phyloP scores from a whole-genome alignment of 1,140 invertebrate species.

The Delia radicum region DNA sequence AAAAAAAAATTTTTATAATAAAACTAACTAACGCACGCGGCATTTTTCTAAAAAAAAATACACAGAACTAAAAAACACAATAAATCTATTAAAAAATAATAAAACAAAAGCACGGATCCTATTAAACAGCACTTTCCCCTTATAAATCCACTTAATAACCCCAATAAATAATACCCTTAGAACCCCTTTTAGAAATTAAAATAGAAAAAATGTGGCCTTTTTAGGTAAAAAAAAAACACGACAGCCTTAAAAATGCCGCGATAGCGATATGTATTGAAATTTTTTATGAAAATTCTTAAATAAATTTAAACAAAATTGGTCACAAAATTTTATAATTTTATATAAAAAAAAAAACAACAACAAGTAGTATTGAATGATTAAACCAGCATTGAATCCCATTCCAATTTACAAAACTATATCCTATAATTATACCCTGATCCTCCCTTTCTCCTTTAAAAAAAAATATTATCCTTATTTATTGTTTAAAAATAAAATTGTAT shows the following conservation, averaged over 20 bases:
- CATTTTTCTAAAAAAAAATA: neutral
- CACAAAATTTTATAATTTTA: neutral
- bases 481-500: neutral
- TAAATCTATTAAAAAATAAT: neutral
- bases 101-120: neutral
- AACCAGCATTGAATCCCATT: neutral
- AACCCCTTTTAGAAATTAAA: neutral
- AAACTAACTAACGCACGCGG: neutral
- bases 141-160: neutral
- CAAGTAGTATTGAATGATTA: neutral
- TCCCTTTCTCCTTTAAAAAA: neutral
- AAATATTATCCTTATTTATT: constrained; percentile 12
- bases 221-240: neutral
- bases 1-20: neutral
- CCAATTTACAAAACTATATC: neutral
- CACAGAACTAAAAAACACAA: neutral
- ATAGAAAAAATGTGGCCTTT: neutral
- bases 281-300: constrained; percentile 2
- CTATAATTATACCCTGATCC: neutral
- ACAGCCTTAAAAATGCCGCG: constrained; percentile 38
- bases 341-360: neutral
- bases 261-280: constrained; percentile 43
- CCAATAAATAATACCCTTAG: neutral
- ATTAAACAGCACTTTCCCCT: neutral
- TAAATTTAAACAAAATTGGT: neutral